Evolutionary conservation across 2,113 vertebrate species (phyloP), one percentile per base, ranked within the genome.

Genomic region (Myrmophylax atrothorax): DNA sequence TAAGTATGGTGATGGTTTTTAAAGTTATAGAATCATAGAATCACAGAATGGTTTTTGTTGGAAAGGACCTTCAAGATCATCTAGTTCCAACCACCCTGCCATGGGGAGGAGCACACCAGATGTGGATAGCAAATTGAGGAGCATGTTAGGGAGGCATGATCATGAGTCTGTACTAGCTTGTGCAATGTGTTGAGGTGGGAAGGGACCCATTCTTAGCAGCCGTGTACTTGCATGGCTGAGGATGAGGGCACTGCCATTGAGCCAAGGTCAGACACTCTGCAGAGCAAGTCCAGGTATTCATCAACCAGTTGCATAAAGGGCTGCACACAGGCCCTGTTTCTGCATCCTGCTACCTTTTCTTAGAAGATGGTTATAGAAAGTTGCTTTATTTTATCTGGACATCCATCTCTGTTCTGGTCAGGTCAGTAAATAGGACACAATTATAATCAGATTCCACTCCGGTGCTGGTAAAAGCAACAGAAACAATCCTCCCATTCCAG

Each of bases 221-320:
- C 12, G 31, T 75, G 58, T 26, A 24, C 24, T 31, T 23, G 14
- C 24, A 9, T 9, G 29, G 24, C 37, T 89, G 63, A 64, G 37
- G 24, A 73, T 60, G 40, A 50, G 15, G 38, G 8, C 67, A 49
- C 19, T 92, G 83, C 17, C 2, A 1, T 3, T 73, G 35, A 52
- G 33, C 16, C 0, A 0, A 53, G 29, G 9, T 26, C 1, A 0
- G 38, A 42, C 29, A 33, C 22, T 59, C 25, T 73, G 37, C 52
- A 84, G 26, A 52, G 24, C 49, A 69, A 73, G 44, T 37, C 44
- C 62, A 80, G 60, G 33, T 26, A 35, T n/a, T 62, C 64, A 37
- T 18, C 64, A 70, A 29, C 10, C 35, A 52, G 33, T 35, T 50
- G 33, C 25, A 44, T 9, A 5, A 53, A 86, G 38, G 58, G 56